Evolutionary conservation across 2,113 vertebrate genomes (phyloP), one percentile per base, ranked within the genome.

Genomic region (Scytalopus superciliaris): DNA sequence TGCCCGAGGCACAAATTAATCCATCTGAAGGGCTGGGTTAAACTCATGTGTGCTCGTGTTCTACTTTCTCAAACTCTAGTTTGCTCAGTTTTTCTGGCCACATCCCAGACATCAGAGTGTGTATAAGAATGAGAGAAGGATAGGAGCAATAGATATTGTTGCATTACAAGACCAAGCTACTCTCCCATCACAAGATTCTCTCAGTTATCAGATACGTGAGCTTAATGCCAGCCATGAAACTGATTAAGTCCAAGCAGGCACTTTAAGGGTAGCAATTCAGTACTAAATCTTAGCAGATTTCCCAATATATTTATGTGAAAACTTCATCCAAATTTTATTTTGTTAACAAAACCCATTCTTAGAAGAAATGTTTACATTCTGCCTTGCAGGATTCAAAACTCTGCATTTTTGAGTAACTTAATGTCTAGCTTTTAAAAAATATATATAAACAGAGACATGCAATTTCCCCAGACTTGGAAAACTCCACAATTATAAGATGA

Each of bases 101-200:
- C 8, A 50, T 55, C 6, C 25, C 59, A 86, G 33, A 50, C 6
- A n/a, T 39, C 31, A 53, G 14, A 37, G 3, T 39, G 9, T 56
- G 10, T 22, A 8, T 37, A 47, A 53, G 11, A 53, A 21, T 7
- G 14, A 68, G 39, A 68, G 30, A 35, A 62, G 16, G 42, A 68
- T 47, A 24, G 80, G 22, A 59, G 23, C 0, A 10, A 21, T 7
- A 49, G 14, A 17, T 30, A 19, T 18, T 44, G 31, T 31, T 73
- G 10, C 14, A 2, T 22, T 80, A 44, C 6, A 85, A 68, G 44
- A 30, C 4, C 0, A 0, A 24, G 7, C 10, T 77, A 69, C n/a
- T 68, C 14, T 72, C 18, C 4, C 0, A 0, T 10, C 35, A 31
- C 3, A 49, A 63, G 25, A 75, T 12, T 68, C 10, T 10, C 44